These are phyloP conservation scores for Amitus sp. DNA, from an alignment of 2,888 invertebrate genomes.

Conservation along the genomic window DNA sequence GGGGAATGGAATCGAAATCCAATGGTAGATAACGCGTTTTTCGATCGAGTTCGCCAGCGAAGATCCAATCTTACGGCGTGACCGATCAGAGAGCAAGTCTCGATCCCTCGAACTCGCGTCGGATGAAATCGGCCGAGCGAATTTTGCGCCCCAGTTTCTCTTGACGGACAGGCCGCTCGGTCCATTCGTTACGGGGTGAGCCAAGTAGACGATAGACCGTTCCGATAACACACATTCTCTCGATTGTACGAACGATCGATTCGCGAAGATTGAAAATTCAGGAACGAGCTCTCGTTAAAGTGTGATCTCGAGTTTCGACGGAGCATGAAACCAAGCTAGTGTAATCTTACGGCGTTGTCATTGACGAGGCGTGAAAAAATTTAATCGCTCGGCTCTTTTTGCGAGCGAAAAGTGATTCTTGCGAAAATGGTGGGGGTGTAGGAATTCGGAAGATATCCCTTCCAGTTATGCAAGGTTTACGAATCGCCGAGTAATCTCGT, in stretches of 20 bases:
- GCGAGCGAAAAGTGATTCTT: too few species aligned
- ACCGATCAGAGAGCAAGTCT: slow-evolving; percentile 44
- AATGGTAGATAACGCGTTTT: too few species aligned
- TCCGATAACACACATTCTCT: slow-evolving; percentile 40
- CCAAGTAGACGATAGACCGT: slow-evolving; percentile 46
- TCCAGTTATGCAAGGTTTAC: too few species aligned
- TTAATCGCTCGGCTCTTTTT: slow-evolving; percentile 26
- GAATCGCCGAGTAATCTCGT: too few species aligned
- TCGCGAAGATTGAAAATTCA: slow-evolving; percentile 30
- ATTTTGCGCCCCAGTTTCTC: slow-evolving; percentile 58
- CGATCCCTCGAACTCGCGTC: slow-evolving; percentile 39
- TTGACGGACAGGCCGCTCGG: slow-evolving; percentile 47
- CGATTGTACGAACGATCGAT: slow-evolving; percentile 29
- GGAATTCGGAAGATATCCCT: too few species aligned
- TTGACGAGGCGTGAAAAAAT: slow-evolving; percentile 27
- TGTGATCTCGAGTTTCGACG: slow-evolving; percentile 7
- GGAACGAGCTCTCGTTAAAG: slow-evolving; percentile 25
- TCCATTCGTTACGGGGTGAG: slow-evolving; percentile 48
- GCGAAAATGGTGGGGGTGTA: too few species aligned
- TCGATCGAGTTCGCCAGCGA: slow-evolving; percentile 26
- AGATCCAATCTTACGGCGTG: slow-evolving; percentile 45
- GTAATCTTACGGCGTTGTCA: slow-evolving; percentile 29
- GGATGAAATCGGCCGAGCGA: slow-evolving; percentile 49
- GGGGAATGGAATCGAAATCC: too few species aligned
- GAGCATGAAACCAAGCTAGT: neutral